Percentiles rank a stretch among this genome's conserved stretches.
phyloP scores from a whole-genome alignment of 2,797 vertebrate genomes.

The Gambelia wislizenii region DNA sequence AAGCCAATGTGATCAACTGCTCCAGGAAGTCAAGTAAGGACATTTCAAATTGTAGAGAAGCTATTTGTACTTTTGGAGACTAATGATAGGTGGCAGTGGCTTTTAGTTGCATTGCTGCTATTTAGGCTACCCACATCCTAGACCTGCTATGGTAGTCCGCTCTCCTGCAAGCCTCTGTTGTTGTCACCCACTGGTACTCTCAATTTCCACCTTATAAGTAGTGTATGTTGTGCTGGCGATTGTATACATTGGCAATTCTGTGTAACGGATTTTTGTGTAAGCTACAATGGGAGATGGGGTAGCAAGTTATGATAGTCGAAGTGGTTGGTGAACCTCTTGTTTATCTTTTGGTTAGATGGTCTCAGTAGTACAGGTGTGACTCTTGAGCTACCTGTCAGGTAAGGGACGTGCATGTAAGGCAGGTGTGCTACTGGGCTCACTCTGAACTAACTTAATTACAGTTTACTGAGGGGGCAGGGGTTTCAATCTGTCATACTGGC shows the following conservation, averaged over 20 bases:
- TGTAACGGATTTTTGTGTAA: not conserved
- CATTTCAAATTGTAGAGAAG: not conserved
- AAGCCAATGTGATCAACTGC: slow-evolving; percentile 69
- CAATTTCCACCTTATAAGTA: not conserved
- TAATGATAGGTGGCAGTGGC: not conserved
- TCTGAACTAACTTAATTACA: not conserved
- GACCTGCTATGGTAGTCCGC: not conserved
- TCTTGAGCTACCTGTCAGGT: not conserved
- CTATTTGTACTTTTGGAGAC: not conserved
- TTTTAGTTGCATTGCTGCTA: not conserved
- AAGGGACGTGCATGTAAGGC: not conserved
- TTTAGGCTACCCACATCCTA: not conserved
- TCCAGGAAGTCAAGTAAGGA: slow-evolving; percentile 69
- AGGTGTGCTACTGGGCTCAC: too few relatives aligned
- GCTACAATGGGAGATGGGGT: not conserved
- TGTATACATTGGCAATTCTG: not conserved
- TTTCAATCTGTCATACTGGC: not conserved
- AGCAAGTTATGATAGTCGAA: not conserved
- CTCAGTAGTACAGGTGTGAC: too few relatives aligned
- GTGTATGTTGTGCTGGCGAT: not conserved
- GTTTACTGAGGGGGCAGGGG: not conserved
- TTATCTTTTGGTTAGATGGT: not conserved
- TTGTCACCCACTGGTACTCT: too few relatives aligned
- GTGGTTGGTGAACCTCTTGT: not conserved
- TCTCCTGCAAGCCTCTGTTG: too few relatives aligned